Evolutionary conservation across 1,140 invertebrate species (phyloP), one percentile per base, ranked within the genome.

Genomic region (Saccostrea cuccullata): DNA sequence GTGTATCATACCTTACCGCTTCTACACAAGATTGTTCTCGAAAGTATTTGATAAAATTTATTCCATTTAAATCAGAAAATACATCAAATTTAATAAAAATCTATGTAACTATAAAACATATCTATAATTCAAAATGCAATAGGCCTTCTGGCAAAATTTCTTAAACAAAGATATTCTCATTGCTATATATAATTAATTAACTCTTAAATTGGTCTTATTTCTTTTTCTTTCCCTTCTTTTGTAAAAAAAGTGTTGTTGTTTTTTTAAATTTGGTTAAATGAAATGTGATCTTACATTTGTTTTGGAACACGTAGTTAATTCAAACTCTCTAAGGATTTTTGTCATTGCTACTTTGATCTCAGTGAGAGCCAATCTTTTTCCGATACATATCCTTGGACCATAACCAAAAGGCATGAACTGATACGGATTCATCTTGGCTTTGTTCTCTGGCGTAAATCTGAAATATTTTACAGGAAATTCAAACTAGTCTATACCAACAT

Each of bases 351-450:
- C 23, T 82, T 91, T 91, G 12, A 87, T 84, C 82, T 91, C 90
- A 15, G 88, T 67, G 0, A 91, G 17, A 0, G 89, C 90, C 60
- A 91, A 47, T 47, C 90, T 87, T 83, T 90, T 88, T 17, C 90
- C 90, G 23, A 91, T 88, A 87, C 90, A 97, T 91, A 95, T 96
- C n/a, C 96, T 94, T 0, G 96, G 96, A 70, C 96, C 96, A 58
- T 92, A 89, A 40, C 96, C 96, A 92, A 96, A 96, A 0, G 96
- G 95, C 70, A 96, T 87, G 90, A 95, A 97, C 2, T 95, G 91
- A 89, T 95, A 96, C 0, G 95, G 94, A 55, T 95, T 92, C 40
- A 94, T 92, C n/a, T 93, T 90, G 8, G 90, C 91, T 90, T 94
- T 95, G 30, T 77, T 87, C 82, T 93, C 92, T 23, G 90, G 55